Evolutionary conservation across 2,797 vertebrate species (phyloP).

Genomic region (Molothrus ater): DNA sequence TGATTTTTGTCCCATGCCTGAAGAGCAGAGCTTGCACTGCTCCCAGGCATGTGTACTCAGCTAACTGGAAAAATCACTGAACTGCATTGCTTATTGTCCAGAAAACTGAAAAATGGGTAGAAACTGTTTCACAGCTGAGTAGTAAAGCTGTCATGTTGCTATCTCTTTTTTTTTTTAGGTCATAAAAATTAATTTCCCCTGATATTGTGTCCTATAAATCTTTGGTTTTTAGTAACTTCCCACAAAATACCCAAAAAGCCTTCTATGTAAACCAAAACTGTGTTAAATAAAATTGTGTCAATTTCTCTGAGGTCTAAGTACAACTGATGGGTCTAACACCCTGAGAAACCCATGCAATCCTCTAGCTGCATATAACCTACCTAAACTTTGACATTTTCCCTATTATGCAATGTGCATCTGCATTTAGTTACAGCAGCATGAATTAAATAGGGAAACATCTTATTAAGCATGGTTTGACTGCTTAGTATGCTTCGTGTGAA

Average conservation of each 20-base stretch:
- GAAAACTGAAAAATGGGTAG: slow-evolving; percentile 10
- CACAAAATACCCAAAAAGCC: neutral
- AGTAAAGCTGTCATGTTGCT: neutral
- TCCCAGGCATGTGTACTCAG: neutral
- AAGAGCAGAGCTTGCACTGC: neutral
- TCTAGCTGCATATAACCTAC: neutral
- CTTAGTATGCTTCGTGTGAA: neutral
- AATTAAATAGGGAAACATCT: slow-evolving; percentile 12
- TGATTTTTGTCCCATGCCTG: neutral
- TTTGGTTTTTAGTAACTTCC: slow-evolving; percentile 7
- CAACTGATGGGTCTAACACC: neutral
- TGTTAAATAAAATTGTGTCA: neutral
- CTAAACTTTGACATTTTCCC: neutral
- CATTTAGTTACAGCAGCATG: neutral
- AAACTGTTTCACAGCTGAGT: slow-evolving; percentile 1
- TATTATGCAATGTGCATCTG: neutral
- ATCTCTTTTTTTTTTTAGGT: neutral
- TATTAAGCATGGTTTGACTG: neutral
- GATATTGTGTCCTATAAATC: neutral
- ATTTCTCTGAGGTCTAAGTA: neutral
- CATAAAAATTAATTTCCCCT: neutral
- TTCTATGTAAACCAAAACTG: neutral
- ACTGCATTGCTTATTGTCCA: neutral
- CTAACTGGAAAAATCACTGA: slow-evolving; percentile 18
- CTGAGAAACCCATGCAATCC: neutral